These are phyloP conservation scores for Drosophila arizonae DNA, from an alignment of 1,140 invertebrate species.

Conservation along the genomic window DNA sequence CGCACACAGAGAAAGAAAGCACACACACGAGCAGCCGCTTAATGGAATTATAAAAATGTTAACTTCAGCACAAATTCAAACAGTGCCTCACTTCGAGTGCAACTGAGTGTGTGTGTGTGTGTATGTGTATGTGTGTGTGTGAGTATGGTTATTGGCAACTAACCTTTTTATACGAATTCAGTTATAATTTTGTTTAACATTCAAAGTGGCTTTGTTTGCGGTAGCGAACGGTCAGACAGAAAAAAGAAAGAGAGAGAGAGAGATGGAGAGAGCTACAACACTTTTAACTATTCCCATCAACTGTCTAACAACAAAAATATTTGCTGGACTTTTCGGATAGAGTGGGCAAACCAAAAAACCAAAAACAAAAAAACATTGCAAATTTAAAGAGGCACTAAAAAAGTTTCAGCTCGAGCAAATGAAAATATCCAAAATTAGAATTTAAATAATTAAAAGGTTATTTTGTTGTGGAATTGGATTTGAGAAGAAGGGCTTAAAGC, in stretches of 20 bases:
- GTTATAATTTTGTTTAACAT: conserved; percentile 80
- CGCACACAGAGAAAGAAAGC: not conserved
- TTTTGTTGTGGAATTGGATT: not conserved
- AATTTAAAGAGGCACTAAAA: not conserved
- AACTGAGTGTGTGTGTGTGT: conserved; percentile 18
- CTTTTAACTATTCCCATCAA: conserved; percentile 47
- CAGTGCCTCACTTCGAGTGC: conserved; percentile 43
- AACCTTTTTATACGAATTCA: conserved; percentile 64
- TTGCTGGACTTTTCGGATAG: conserved; percentile 24
- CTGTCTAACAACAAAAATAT: conserved; percentile 46
- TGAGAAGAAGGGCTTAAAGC: not conserved
- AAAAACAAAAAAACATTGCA: not conserved
- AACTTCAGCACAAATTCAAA: conserved; percentile 80
- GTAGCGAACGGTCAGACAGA: too few relatives aligned
- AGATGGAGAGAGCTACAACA: conserved; percentile 1
- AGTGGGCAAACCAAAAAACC: not conserved
- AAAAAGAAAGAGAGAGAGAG: not conserved
- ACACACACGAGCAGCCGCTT: conserved; percentile 54
- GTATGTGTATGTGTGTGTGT: conserved; percentile 26
- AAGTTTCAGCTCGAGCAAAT: conserved; percentile 13
- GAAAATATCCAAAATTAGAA: not conserved
- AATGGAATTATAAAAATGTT: conserved; percentile 81
- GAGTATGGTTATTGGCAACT: conserved; percentile 46
- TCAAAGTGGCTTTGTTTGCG: conserved; percentile 70
- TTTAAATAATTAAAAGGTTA: not conserved